A percentile compares a stretch with the other conserved stretches of the same genome.
These are phyloP conservation scores for Phoxinus dragarum DNA, from an alignment of 2,797 vertebrate species.

Conservation along the genomic window DNA sequence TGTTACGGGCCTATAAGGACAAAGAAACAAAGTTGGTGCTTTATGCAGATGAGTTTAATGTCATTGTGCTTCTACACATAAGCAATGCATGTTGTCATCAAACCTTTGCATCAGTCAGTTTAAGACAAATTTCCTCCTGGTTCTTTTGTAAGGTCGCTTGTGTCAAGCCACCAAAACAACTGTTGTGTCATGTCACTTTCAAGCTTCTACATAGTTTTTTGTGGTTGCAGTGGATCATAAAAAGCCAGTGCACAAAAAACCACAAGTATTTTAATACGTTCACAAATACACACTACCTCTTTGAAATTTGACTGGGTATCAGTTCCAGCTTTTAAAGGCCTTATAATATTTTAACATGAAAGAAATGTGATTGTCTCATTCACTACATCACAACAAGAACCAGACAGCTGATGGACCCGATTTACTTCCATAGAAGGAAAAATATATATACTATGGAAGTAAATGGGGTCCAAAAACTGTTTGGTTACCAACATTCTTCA, in stretches of 20 bases:
- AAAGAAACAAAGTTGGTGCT: slow-evolving; percentile 16
- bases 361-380: background rate
- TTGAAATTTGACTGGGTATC: background rate
- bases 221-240: background rate
- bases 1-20: slow-evolving; percentile 72
- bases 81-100: slow-evolving; percentile 19
- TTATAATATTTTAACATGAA: background rate
- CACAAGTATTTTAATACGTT: background rate
- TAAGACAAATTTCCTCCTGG: background rate
- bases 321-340: background rate
- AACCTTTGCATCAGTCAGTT: background rate
- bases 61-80: background rate
- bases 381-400: background rate
- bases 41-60: background rate
- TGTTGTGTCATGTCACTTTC: slow-evolving; percentile 12
- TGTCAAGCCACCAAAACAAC: background rate
- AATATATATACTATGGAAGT: background rate
- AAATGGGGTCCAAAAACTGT: background rate
- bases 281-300: background rate
- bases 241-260: background rate
- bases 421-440: too few relatives aligned
- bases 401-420: too few relatives aligned
- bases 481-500: background rate
- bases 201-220: background rate
- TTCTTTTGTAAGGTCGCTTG: background rate